Evolutionary conservation across 1,140 invertebrate species (phyloP), one percentile per base, ranked within the genome.

Genomic region (Neodiprion fabricii): DNA sequence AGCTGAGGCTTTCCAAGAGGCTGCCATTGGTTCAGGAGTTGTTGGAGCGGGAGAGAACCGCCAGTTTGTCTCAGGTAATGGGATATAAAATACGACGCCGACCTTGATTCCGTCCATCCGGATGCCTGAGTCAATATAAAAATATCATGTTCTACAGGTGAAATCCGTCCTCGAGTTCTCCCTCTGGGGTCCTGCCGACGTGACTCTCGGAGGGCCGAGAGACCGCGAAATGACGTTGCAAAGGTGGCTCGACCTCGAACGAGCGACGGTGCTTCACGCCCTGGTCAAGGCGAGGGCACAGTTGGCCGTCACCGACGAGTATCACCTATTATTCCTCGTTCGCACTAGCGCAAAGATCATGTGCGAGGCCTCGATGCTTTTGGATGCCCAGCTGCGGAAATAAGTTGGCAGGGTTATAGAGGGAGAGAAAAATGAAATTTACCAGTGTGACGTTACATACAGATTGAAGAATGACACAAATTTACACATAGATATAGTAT

Each of bases 81-180:
- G 65, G 77, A 47, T 67, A 10, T 40, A 9, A 14, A 67, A n/a
- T 67, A 67, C 48, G 68, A 73, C 0, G 1, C 7, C 40, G 7
- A 14, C 11, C 12, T 69, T 23, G 40, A 47, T 11, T 69, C 14
- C 17, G 21, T 14, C n/a, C 11, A 69, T 69, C 14, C 17, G 17
- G 10, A 66, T 53, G 21, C 12, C 67, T 70, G 65, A 71, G 68
- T 23, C 49, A 21, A 53, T 48, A 49, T 23, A 71, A 47, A 73
- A 47, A 74, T 76, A 48, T 75, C 12, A 0, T 49, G 71, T 79
- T 61, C 28, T 72, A 74, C 68, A 88, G 83, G 91, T 92, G 0
- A 96, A 96, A 85, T 92, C 94, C 0, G 90, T 96, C 0, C 83
- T 96, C 47, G 95, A 96, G 82, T 95, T 95, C 80, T 94, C 94